Evolutionary conservation across 2,113 vertebrate species (phyloP), one percentile per base, ranked within the genome.

Genomic region (Promerops cafer): DNA sequence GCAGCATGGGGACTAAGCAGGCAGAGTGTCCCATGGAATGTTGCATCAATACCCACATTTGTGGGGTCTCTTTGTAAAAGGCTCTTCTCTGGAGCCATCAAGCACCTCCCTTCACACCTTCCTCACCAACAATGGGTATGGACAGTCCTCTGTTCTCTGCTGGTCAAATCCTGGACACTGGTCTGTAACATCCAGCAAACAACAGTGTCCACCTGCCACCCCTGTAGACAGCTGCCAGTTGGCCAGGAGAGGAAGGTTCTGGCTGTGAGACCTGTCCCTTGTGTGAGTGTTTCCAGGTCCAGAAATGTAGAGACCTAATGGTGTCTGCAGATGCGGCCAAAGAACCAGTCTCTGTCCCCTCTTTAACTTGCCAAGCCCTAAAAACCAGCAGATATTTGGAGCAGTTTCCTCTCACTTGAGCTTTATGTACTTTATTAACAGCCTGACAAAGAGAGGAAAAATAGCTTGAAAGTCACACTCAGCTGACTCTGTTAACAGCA

Each of bases 91-190:
- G 50, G 26, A 61, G 19, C 50, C 27, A 18, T 27, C 27, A 24
- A 9, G 40, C 35, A 45, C 11, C 11, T 53, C 45, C 63, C 31
- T 45, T 60, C 15, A 14, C 0, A 0, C 8, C 26, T 75, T 27
- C 22, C 44, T 39, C 47, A 54, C 44, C 0, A 0, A 18, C 35
- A 33, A 2, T 0, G 0, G 35, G 21, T 44, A 53, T 3, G 17
- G 52, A 40, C 26, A 68, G 5, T 26, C 17, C 61, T 52, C 69
- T 7, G 0, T 63, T 71, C 26, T 72, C 50, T 1, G 0, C 26
- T 28, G 39, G 52, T 59, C n/a, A 42, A 4, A 44, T 26, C 33
- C 10, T 57, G 78, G 24, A 52, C 19, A 5, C 16, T 7, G 31
- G 20, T 54, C 27, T 63, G 40, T 54, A 21, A 69, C 42, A 56